Percentiles rank a stretch among this genome's conserved stretches.
phyloP scores from a whole-genome alignment of 2,113 vertebrate species.

The Pachyramphus minor region DNA sequence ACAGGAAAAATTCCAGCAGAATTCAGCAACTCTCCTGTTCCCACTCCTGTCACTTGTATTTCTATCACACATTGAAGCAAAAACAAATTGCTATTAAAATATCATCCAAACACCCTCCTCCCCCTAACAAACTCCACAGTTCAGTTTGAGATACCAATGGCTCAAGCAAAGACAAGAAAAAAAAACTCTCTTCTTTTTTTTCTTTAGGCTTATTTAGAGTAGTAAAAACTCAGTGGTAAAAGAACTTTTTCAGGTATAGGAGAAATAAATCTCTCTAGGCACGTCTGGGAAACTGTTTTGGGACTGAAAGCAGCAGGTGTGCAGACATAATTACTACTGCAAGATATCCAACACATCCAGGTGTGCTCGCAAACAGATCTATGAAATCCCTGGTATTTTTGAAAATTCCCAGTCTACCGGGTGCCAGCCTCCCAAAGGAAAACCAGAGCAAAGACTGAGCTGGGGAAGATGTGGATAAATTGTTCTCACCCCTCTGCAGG shows the following conservation, averaged over 20 bases:
- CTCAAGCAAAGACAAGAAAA: conserved; percentile 23
- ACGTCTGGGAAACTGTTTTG: conserved; percentile 60
- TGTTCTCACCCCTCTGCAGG: not conserved
- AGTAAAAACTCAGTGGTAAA: conserved; percentile 6
- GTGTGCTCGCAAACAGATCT: conserved; percentile 51
- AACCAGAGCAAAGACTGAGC: conserved; percentile 3
- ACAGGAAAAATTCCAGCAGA: conserved; percentile 67
- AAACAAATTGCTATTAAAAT: conserved; percentile 69
- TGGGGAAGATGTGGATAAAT: not conserved
- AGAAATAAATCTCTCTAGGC: conserved; percentile 67
- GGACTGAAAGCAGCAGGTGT: conserved; percentile 58
- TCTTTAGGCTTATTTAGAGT: not conserved
- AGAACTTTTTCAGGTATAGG: conserved; percentile 44
- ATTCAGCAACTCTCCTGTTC: conserved; percentile 63
- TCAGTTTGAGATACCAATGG: not conserved
- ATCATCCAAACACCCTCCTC: conserved; percentile 14
- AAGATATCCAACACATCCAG: conserved; percentile 52
- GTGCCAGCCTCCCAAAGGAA: conserved; percentile 54
- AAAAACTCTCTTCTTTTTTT: conserved; percentile 26
- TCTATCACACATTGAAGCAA: conserved; percentile 65
- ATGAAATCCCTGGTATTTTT: conserved; percentile 56
- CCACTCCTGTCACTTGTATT: conserved; percentile 67
- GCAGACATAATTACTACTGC: conserved; percentile 60
- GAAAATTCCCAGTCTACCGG: conserved; percentile 48
- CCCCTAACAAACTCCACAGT: not conserved